A percentile compares a stretch with the other conserved stretches of the same genome.
These are phyloP conservation scores for Bombus ignitus DNA, from an alignment of 1,140 invertebrate genomes.

Conservation along the genomic window DNA sequence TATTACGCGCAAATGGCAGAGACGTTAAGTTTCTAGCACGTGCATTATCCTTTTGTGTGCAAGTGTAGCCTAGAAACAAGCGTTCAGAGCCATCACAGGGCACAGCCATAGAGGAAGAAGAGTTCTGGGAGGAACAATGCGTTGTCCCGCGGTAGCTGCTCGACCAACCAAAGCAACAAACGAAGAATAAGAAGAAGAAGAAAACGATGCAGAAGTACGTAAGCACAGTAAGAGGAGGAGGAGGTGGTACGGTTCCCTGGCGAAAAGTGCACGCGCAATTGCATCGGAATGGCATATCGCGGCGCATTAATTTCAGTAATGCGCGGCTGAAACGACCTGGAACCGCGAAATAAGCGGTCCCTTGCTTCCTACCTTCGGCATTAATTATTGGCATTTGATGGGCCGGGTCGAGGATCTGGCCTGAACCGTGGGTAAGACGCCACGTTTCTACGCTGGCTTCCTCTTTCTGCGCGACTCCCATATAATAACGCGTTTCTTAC, in stretches of 20 bases:
- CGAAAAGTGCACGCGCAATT: slow-evolving; percentile 45
- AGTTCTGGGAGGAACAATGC: neutral
- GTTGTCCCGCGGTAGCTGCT: neutral
- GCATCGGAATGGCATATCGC: slow-evolving; percentile 46
- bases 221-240: neutral
- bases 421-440: slow-evolving; percentile 42
- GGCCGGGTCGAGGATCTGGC: slow-evolving; percentile 17
- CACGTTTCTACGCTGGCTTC: slow-evolving; percentile 22
- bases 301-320: slow-evolving; percentile 46
- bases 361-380: slow-evolving; percentile 28
- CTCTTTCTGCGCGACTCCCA: slow-evolving; percentile 13
- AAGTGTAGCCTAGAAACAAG: neutral
- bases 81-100: neutral
- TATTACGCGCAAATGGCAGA: too few species aligned
- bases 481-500: slow-evolving; percentile 1
- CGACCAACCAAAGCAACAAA: slow-evolving; percentile 3
- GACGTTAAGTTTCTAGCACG: too few species aligned
- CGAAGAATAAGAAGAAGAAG: too few species aligned
- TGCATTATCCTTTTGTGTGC: too few species aligned
- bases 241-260: neutral
- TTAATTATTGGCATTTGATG: slow-evolving; percentile 50
- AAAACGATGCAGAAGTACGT: neutral
- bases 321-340: slow-evolving; percentile 47
- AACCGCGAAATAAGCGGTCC: slow-evolving; percentile 45
- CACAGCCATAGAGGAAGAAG: neutral